phyloP scores from a whole-genome alignment of 2,797 vertebrate genomes.

The Enteromius thamalakanensis region DNA sequence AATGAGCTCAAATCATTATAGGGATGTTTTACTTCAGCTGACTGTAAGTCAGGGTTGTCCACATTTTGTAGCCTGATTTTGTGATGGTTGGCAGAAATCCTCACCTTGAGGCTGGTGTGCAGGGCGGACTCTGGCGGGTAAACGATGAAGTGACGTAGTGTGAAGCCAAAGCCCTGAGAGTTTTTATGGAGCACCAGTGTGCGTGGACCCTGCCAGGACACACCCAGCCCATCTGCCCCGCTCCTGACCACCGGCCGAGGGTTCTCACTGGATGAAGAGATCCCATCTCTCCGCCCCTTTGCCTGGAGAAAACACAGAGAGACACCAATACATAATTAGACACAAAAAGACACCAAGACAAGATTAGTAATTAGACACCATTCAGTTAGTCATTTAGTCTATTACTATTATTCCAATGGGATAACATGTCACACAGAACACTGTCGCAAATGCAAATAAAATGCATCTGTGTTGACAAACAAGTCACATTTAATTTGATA shows the following conservation, averaged over 20 bases:
- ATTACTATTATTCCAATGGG: background rate
- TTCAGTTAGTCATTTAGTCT: conserved; percentile 1
- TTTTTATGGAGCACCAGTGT: conserved; percentile 90
- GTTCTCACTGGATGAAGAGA: conserved; percentile 81
- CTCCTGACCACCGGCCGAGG: conserved; percentile 79
- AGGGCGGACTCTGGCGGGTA: conserved; percentile 94
- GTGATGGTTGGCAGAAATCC: conserved; percentile 26
- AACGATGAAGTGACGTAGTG: conserved; percentile 96
- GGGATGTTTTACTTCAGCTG: conserved; percentile 3
- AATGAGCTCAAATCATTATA: background rate
- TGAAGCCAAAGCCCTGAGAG: conserved; percentile 94
- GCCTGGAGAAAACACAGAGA: conserved; percentile 69
- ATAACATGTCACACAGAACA: background rate
- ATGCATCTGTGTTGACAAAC: conserved; percentile 10
- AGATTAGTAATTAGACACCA: too few species aligned
- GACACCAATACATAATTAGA: background rate
- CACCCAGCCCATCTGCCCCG: conserved; percentile 73
- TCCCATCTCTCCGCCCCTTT: conserved; percentile 86
- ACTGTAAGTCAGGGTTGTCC: background rate
- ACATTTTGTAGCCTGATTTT: background rate
- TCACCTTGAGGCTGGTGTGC: conserved; percentile 86
- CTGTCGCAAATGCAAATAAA: background rate
- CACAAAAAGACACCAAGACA: background rate
- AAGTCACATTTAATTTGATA: conserved; percentile 11
- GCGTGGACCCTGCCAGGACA: conserved; percentile 87